Percentiles rank a stretch among this genome's conserved stretches.
Evolutionary conservation across 2,888 invertebrate genomes (phyloP).

Genomic region (Aplocera efformata): DNA sequence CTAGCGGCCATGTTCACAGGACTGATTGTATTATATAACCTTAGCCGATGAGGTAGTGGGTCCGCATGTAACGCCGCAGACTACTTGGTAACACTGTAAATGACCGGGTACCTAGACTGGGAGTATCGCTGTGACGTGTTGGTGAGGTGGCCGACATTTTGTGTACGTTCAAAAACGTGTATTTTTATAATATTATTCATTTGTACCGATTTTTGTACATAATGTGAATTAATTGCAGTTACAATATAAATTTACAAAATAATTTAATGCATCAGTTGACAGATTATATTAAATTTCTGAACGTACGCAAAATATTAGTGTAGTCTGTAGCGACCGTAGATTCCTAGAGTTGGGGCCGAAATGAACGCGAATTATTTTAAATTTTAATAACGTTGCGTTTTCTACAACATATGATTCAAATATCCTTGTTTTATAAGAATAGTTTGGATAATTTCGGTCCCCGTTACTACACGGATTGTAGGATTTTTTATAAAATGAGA

Average conservation of each 20-base stretch:
- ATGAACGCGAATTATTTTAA: not conserved
- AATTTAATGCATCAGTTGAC: conserved; percentile 7
- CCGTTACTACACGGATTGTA: not conserved
- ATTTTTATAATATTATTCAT: conserved; percentile 19
- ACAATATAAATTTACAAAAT: conserved; percentile 3
- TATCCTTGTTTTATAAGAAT: not conserved
- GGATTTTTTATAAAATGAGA: not conserved
- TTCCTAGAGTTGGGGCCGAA: conserved; percentile 27
- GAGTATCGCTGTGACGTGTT: conserved; percentile 27
- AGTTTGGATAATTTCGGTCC: not conserved
- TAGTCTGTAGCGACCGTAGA: conserved; percentile 33
- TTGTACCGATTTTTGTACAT: conserved; percentile 12
- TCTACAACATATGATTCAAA: not conserved
- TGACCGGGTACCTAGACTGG: conserved; percentile 24
- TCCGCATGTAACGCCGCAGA: too few species aligned
- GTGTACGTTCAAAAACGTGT: conserved; percentile 25
- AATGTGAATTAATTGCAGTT: conserved; percentile 10
- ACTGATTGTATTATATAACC: too few species aligned
- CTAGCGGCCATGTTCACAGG: too few species aligned
- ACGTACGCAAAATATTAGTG: conserved; percentile 30
- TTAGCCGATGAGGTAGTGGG: too few species aligned
- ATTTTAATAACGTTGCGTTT: not conserved
- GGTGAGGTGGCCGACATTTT: conserved; percentile 21
- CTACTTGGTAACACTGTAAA: conserved; percentile 15
- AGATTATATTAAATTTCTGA: conserved; percentile 14